These are phyloP conservation scores for Oscheius myriophilus DNA, from an alignment of 2,888 invertebrate genomes.

Conservation along the genomic window DNA sequence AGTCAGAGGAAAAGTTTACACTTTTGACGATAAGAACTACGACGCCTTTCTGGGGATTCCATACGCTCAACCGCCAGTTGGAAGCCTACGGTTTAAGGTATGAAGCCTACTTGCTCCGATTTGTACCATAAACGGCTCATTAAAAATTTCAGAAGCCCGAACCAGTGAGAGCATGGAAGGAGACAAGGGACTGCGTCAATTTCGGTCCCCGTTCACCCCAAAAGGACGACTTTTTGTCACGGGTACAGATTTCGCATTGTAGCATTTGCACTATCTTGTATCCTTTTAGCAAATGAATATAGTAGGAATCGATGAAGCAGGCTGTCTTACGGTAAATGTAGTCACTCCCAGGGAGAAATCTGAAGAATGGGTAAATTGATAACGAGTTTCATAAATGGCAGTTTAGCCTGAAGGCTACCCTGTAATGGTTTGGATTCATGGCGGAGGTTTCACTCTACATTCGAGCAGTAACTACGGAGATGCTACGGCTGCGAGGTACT, in stretches of 20 bases:
- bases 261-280: neutral
- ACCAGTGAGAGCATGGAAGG: conserved; percentile 42
- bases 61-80: conserved; percentile 48
- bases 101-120: neutral
- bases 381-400: neutral
- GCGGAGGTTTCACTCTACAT: conserved; percentile 56
- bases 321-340: conserved; percentile 58
- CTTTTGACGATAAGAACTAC: conserved; percentile 25
- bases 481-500: conserved; percentile 39
- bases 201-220: conserved; percentile 58
- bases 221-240: conserved; percentile 43
- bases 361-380: conserved; percentile 36
- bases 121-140: neutral
- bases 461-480: conserved; percentile 50
- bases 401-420: conserved; percentile 49
- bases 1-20: conserved; percentile 34
- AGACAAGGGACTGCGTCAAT: conserved; percentile 47
- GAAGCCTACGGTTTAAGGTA: conserved; percentile 41
- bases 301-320: conserved; percentile 45
- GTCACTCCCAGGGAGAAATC: conserved; percentile 47
- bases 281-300: conserved; percentile 37
- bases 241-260: conserved; percentile 12
- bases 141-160: conserved; percentile 48
- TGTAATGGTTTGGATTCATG: conserved; percentile 61
- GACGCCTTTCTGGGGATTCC: conserved; percentile 50